phyloP scores from a whole-genome alignment of 2,113 vertebrate species.

The Sturnira hondurensis region DNA sequence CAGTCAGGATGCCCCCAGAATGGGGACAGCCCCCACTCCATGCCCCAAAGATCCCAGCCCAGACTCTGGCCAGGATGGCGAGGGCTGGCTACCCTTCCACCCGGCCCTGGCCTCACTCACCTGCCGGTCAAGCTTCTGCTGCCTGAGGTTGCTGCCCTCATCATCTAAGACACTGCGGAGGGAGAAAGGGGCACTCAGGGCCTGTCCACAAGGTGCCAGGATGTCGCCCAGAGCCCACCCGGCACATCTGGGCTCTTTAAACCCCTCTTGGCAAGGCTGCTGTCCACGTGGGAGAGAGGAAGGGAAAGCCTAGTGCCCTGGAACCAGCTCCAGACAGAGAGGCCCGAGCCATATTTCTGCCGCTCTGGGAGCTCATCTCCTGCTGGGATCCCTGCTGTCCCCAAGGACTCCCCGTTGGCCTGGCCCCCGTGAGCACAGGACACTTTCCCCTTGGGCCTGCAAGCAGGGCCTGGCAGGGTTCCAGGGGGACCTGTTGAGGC shows the following conservation, averaged over 20 bases:
- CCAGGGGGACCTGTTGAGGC: background rate
- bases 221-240: background rate
- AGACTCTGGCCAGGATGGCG: background rate
- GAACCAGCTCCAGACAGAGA: background rate
- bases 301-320: background rate
- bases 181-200: constrained; percentile 49
- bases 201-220: background rate
- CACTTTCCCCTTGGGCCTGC: no score
- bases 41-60: background rate
- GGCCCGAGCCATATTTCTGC: background rate
- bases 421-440: background rate
- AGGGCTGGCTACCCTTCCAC: background rate
- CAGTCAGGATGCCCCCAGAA: background rate
- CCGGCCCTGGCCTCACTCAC: constrained; percentile 76
- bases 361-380: background rate
- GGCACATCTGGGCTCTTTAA: background rate
- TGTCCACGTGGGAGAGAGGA: background rate
- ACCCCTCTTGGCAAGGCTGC: background rate
- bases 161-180: constrained; percentile 95
- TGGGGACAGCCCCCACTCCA: background rate
- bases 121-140: constrained; percentile 99
- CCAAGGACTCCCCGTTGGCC: background rate
- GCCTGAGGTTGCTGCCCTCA: constrained; percentile 94
- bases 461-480: background rate
- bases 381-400: background rate